Percentiles rank a stretch among this genome's conserved stretches.
phyloP scores from a whole-genome alignment of 2,113 vertebrate genomes.

The Cyphotilapia sp. region DNA sequence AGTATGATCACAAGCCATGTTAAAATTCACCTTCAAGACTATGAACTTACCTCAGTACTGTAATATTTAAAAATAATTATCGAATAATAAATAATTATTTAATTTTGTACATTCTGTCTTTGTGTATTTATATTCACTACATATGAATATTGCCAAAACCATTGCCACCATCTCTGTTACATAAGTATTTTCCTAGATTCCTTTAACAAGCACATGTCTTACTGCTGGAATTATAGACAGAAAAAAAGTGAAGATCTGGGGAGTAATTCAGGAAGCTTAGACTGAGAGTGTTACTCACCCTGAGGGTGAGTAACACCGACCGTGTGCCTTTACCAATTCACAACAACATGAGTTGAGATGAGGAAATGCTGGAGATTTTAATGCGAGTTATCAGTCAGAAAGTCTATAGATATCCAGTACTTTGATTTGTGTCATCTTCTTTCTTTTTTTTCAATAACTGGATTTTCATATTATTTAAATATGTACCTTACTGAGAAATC shows the following conservation, averaged over 20 bases:
- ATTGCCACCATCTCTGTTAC: neutral
- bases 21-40: neutral
- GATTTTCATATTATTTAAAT: neutral
- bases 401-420: neutral
- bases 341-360: neutral
- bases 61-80: neutral
- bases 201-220: neutral
- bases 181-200: neutral
- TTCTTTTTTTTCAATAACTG: neutral
- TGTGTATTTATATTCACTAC: neutral
- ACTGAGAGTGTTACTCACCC: neutral
- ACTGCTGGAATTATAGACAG: neutral
- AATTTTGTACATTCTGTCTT: neutral
- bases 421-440: neutral
- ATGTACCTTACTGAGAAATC: neutral
- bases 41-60: neutral
- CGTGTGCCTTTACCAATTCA: neutral
- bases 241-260: neutral
- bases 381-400: neutral
- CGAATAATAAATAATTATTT: neutral
- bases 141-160: neutral
- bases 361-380: neutral
- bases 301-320: neutral
- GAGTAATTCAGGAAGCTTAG: neutral
- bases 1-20: neutral